Base-by-base conservation (phyloP, 2,797 vertebrate species). In the Halcyon chelicuti region DNA sequence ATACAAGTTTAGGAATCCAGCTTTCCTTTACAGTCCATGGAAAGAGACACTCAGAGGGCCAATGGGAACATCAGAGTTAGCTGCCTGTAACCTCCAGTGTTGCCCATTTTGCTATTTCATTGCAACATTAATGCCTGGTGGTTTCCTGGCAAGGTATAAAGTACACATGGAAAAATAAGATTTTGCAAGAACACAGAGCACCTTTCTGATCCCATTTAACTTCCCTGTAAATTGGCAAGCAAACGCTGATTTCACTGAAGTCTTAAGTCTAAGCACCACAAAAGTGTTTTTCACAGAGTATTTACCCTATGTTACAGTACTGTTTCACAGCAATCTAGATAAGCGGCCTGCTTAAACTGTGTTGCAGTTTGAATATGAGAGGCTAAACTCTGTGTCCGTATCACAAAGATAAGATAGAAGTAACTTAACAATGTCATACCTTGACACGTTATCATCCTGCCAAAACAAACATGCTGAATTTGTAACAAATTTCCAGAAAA, bases 61-160 rank as follows among this genome's bases (percentile, higher is more conserved):
- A 28, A 47, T 14, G 47, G n/a, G 87, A 94, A 35, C 37, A 75
- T 40, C 54, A 61, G 17, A 21, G 7, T 61, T 51, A 46, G 62
- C 73, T 81, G 65, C 21, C 57, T 6, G 2, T 55, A 78, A 71
- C 35, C 47, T 81, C 55, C 35, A 29, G 9, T 5, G 14, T 60
- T 78, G 75, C 23, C 47, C 68, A 68, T 78, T 91, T 90, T 75
- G 19, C 76, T 86, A 9, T 90, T 95, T 83, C 86, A 88, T 93
- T 94, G 76, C 67, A 86, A 65, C 28, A 71, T 62, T 70, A 72
- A 60, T 82, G 66, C 23, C 26, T 57, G 31, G 16, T 31, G 81
- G 70, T 94, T 95, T 92, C 74, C 85, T 95, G 91, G 95, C 85
- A 88, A 90, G 8, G n/a, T 86, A 46, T 79, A 73, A 94, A 95